Evolutionary conservation across 2,113 vertebrate species (phyloP), one percentile per base, ranked within the genome.

Genomic region (Gila orcuttii): DNA sequence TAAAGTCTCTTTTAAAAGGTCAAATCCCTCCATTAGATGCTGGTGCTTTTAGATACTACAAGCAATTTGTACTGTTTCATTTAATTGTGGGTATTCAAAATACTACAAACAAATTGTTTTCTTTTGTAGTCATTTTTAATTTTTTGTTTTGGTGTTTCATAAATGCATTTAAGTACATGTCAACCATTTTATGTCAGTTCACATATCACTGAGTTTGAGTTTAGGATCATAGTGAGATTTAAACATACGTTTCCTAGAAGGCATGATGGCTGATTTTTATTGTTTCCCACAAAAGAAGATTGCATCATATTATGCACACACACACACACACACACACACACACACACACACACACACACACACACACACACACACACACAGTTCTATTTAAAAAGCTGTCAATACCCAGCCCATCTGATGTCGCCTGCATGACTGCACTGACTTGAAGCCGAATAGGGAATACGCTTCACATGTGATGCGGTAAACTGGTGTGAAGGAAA

Each of bases 1-100:
- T 19, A 55, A 64, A 33, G 62, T 71, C 52, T 47, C 21, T 83
- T 83, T 82, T 57, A 85, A 88, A 88, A 88, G 87, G 83, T 88
- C 78, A 87, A 69, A 64, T 47, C 71, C 45, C 69, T 82, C 52
- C 36, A 88, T 85, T 82, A 77, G 52, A 82, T 82, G 62, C 42
- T 8, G 31, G 19, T 60, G 9, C 80, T n/a, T 88, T 85, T 62
- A 5, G n/a, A 62, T 68, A 57, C 66, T 39, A 7, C 62, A 12
- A 28, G 15, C 36, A 4, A 79, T 86, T 66, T 87, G 68, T 33
- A 60, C 47, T 7, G 1, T 6, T 80, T 68, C 60, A 76, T 45
- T 62, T 21, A 36, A 62, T 15, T 0, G 3, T 55, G 52, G 74
- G 7, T 80, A 60, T 86, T 83, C 36, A n/a, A 31, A 9, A 66